Conservation (phyloP, 2,888 invertebrate genomes). For the Limnephilus lunatus region DNA sequence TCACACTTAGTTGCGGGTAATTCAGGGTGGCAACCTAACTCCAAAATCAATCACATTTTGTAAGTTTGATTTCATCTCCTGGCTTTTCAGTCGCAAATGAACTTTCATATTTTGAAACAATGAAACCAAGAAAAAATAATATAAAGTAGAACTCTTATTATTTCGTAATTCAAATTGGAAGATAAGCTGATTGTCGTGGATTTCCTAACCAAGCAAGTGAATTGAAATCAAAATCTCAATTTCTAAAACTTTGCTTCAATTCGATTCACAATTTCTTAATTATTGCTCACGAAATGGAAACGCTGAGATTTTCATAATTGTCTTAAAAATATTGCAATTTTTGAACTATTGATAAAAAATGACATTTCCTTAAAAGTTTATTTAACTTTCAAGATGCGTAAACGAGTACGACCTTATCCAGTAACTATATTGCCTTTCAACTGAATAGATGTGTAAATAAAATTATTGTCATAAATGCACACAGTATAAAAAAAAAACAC, state of each 20-base stretch:
- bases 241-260: not conserved
- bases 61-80: not conserved
- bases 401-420: not conserved
- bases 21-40: not conserved
- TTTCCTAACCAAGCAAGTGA: not conserved
- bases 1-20: not conserved
- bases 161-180: not conserved
- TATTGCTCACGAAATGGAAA: not conserved
- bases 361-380: no score
- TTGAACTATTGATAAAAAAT: no score
- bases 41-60: not conserved
- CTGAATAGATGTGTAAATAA: no score
- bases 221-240: not conserved
- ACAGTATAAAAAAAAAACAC: not conserved
- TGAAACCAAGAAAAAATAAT: not conserved
- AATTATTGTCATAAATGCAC: not conserved
- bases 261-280: not conserved
- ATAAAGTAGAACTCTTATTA: not conserved
- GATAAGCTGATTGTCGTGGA: not conserved
- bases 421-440: no score
- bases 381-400: not conserved
- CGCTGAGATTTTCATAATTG: not conserved
- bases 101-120: not conserved
- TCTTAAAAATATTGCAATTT: not conserved
- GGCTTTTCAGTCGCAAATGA: no score